phyloP scores from a whole-genome alignment of 1,140 invertebrate genomes.

The Cyrtorhinus lividipennis region DNA sequence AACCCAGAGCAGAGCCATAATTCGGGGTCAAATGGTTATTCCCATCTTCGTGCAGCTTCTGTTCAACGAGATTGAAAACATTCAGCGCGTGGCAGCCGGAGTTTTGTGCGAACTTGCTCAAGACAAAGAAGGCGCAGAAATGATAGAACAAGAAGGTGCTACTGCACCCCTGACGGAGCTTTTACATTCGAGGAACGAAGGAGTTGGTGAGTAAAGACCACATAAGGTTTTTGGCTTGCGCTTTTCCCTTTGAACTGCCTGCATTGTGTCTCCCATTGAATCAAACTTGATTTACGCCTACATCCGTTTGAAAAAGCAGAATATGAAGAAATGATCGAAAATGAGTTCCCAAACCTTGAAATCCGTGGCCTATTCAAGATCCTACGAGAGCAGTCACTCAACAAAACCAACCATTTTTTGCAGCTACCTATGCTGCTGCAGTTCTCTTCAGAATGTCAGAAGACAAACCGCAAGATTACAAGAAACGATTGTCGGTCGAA shows the following conservation, averaged over 20 bases:
- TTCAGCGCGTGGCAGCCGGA: slow-evolving; percentile 88
- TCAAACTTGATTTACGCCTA: no score
- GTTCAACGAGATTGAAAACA: slow-evolving; percentile 95
- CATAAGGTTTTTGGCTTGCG: neutral
- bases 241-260: no score
- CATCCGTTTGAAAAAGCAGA: no score
- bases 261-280: no score
- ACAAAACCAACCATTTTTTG: no score
- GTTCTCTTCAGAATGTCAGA: slow-evolving; percentile 96
- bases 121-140: slow-evolving; percentile 91
- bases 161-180: slow-evolving; percentile 90
- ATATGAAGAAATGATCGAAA: no score
- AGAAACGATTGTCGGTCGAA: slow-evolving; percentile 90
- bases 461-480: slow-evolving; percentile 95
- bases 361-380: no score
- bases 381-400: no score
- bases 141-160: slow-evolving; percentile 93
- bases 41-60: slow-evolving; percentile 74
- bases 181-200: slow-evolving; percentile 87
- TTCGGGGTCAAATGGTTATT: slow-evolving; percentile 81
- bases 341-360: no score
- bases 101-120: slow-evolving; percentile 90
- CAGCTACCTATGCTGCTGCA: slow-evolving; percentile 90
- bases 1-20: slow-evolving; percentile 79
- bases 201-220: slow-evolving; percentile 30